A percentile compares a stretch with the other conserved stretches of the same genome.
Evolutionary conservation across 1,140 invertebrate genomes (phyloP).

Genomic region (Melitaea cinxia): DNA sequence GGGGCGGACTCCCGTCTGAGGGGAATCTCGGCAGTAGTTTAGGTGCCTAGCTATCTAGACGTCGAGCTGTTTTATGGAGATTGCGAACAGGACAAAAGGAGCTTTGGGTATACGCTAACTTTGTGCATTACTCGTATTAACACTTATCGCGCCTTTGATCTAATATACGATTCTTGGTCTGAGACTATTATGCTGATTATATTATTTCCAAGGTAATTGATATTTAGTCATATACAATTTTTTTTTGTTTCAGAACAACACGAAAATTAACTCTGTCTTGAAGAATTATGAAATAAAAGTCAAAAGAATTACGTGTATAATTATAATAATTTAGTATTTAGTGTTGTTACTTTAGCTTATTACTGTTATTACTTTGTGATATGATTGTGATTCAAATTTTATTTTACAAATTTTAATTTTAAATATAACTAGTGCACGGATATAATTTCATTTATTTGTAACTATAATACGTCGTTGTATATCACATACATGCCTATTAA

Average conservation of each 20-base stretch:
- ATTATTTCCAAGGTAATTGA: not conserved
- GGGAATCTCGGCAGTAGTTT: constrained; percentile 45
- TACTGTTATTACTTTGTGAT: too few relatives aligned
- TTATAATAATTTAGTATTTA: too few relatives aligned
- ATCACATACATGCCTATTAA: too few relatives aligned
- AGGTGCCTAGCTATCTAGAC: constrained; percentile 57
- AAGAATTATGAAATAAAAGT: too few relatives aligned
- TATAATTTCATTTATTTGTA: too few relatives aligned
- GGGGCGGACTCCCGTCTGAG: constrained; percentile 12
- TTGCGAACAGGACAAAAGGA: constrained; percentile 71
- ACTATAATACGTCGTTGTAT: too few relatives aligned
- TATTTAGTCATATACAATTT: not conserved
- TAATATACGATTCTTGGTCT: constrained; percentile 13
- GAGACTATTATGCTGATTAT: not conserved
- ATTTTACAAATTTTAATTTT: too few relatives aligned
- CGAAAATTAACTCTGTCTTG: too few relatives aligned
- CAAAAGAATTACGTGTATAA: too few relatives aligned
- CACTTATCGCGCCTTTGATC: constrained; percentile 19
- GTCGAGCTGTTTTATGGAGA: constrained; percentile 78
- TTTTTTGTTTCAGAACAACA: not conserved
- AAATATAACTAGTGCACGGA: too few relatives aligned
- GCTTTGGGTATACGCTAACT: constrained; percentile 27
- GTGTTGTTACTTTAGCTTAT: too few relatives aligned
- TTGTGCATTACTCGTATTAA: constrained; percentile 25
- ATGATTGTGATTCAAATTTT: too few relatives aligned